Percentiles rank a stretch among this genome's conserved stretches.
Evolutionary conservation across 2,797 vertebrate species (phyloP).

Genomic region (Oryzias sinensis): DNA sequence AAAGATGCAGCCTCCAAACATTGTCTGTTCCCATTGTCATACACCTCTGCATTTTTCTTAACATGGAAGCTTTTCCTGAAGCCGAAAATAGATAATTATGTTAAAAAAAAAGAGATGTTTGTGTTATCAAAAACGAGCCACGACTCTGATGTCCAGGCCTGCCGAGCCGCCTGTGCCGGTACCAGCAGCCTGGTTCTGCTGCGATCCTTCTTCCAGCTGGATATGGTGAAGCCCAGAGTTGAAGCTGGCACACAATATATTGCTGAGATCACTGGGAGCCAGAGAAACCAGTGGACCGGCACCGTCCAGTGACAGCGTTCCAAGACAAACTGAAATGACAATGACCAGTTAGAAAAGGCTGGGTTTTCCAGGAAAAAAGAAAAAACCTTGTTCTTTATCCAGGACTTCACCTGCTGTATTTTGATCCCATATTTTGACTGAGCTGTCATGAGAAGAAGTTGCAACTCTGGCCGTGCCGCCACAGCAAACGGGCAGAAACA

Average conservation of each 20-base stretch:
- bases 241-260: conserved; percentile 86
- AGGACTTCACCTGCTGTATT: conserved; percentile 84
- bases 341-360: background rate
- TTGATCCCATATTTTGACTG: conserved; percentile 90
- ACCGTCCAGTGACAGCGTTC: conserved; percentile 80
- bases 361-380: background rate
- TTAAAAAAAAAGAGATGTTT: conserved; percentile 13
- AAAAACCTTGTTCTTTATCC: background rate
- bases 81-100: conserved; percentile 16
- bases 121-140: conserved; percentile 62
- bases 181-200: conserved; percentile 61
- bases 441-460: conserved; percentile 88
- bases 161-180: conserved; percentile 34
- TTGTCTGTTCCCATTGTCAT: background rate
- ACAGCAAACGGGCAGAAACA: conserved; percentile 81
- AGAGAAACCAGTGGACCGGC: conserved; percentile 84
- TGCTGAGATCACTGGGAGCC: conserved; percentile 70
- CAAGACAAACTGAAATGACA: conserved; percentile 79
- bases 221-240: conserved; percentile 76
- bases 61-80: conserved; percentile 29
- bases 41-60: conserved; percentile 7
- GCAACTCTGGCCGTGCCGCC: conserved; percentile 74
- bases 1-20: conserved; percentile 14
- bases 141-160: conserved; percentile 56
- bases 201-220: conserved; percentile 50